These are phyloP conservation scores for Enteromius thamalakanensis DNA, from an alignment of 2,797 vertebrate genomes.

Conservation along the genomic window DNA sequence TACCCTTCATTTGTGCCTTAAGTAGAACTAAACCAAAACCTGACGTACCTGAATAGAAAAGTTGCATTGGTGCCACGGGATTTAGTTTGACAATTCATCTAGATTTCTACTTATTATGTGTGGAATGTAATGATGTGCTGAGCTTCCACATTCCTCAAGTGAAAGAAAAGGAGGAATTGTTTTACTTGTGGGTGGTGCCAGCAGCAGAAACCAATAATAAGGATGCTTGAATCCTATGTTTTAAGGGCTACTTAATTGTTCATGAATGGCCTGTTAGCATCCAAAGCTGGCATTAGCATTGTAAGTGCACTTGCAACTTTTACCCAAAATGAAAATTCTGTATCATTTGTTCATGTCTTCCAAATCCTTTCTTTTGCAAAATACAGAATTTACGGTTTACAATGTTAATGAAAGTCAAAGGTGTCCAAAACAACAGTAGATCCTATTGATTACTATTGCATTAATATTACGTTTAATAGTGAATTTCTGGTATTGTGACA, in stretches of 20 bases:
- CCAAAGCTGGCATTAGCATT: not conserved
- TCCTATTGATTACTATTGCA: not conserved
- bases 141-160: slow-evolving; percentile 68
- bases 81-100: slow-evolving; percentile 72
- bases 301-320: not conserved
- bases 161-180: slow-evolving; percentile 77
- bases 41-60: slow-evolving; percentile 6
- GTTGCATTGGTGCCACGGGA: slow-evolving; percentile 48
- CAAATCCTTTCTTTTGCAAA: not conserved
- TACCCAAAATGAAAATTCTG: not conserved
- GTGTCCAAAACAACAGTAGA: not conserved
- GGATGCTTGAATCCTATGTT: slow-evolving; percentile 7
- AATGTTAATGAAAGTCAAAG: not conserved
- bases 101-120: slow-evolving; percentile 61
- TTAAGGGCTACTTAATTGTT: slow-evolving; percentile 8
- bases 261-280: slow-evolving; percentile 7
- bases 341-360: not conserved
- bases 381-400: not conserved
- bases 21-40: not conserved
- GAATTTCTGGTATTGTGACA: not conserved
- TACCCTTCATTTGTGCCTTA: not conserved
- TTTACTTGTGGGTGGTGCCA: slow-evolving; percentile 69
- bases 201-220: slow-evolving; percentile 49
- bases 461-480: not conserved
- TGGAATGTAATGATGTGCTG: slow-evolving; percentile 75